Evolutionary conservation across 2,797 vertebrate species (phyloP).

Genomic region (Poliocrania exsul): DNA sequence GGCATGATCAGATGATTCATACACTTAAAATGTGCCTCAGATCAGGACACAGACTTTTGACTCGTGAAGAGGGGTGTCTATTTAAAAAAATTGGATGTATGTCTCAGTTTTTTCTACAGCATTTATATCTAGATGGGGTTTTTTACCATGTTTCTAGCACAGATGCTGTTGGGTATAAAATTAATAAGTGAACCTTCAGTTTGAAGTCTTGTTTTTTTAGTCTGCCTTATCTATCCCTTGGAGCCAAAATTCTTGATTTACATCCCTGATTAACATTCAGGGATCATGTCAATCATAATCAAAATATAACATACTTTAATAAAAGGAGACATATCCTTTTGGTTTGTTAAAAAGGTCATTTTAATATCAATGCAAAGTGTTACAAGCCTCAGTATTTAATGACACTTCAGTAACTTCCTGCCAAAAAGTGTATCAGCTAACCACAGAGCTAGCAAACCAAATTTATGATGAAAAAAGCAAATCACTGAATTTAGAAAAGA

Average conservation of each 20-base stretch:
- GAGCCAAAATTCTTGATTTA: not conserved
- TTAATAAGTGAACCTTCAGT: not conserved
- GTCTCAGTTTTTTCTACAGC: not conserved
- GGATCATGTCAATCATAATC: not conserved
- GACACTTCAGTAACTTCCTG: not conserved
- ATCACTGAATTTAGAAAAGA: not conserved
- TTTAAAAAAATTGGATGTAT: not conserved
- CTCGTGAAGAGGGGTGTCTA: not conserved
- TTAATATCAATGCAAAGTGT: conserved; percentile 11
- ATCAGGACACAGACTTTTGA: not conserved
- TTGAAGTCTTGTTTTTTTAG: not conserved
- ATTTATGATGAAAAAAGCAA: not conserved
- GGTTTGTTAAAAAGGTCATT: conserved; percentile 1
- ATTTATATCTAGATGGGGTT: not conserved
- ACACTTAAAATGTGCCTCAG: not conserved
- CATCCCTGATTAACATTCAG: not conserved
- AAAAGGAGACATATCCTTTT: not conserved
- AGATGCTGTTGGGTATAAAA: not conserved
- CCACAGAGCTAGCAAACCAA: not conserved
- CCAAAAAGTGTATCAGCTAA: not conserved
- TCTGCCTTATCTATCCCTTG: not conserved
- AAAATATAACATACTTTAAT: not conserved
- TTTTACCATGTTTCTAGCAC: not conserved
- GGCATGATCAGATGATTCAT: not conserved
- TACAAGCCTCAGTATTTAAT: not conserved